Evolutionary conservation across 2,113 vertebrate genomes (phyloP), one percentile per base, ranked within the genome.

Genomic region (Pavo muticus): DNA sequence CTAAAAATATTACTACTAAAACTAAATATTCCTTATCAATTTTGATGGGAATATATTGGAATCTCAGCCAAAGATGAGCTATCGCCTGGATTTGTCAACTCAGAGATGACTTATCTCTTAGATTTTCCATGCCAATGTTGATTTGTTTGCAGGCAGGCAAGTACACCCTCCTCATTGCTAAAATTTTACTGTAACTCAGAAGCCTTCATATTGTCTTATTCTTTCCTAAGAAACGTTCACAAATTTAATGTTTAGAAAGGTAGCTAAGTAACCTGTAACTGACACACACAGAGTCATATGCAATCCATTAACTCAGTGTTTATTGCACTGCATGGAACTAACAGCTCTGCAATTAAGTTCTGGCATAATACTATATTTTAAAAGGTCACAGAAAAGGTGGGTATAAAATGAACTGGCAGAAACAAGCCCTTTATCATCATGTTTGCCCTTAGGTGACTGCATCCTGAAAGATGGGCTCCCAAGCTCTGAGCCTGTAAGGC

Each of bases 11-110:
- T 94, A 57, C 67, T 32, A 18, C n/a, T 92, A 82, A 76, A 35
- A 6, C 42, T n/a, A 93, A 73, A 85, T 50, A 86, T 73, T 96
- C 76, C 59, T 93, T 48, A 72, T 65, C 96, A 94, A 91, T 93
- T 95, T 84, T 95, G 65, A 88, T 30, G 84, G 44, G 27, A 87
- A 72, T 74, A 67, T 95, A 94, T 71, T 83, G 63, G 71, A 92
- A 35, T 77, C 47, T 86, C 68, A n/a, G 73, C 86, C 60, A 93
- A 50, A 96, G 42, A 63, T 91, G 78, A 85, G 44, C 39, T 93
- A 85, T 69, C 77, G 11, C 47, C 20, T 47, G 23, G 47, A 48
- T 23, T 6, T 48, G 47, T 48, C 47, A 48, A 11, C 47, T 23
- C 47, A 48, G 47, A 48, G 71, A 32, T 85, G 56, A 44, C 48